Base-by-base conservation (phyloP, 2,888 invertebrate species). In the Desoria tigrina region DNA sequence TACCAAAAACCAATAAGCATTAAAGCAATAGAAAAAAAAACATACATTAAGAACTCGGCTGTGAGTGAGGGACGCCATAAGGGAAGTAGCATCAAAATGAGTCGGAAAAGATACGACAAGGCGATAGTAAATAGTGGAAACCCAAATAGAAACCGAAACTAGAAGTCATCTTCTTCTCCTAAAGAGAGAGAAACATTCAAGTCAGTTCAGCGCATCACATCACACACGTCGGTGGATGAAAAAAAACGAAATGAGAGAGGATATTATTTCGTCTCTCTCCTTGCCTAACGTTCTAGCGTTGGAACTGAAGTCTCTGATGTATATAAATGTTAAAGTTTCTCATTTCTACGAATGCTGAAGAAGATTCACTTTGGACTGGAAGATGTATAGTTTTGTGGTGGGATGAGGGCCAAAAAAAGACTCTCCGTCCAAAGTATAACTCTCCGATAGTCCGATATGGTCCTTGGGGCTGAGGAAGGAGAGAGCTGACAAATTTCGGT, bases 401-500 rank as follows among this genome's bases (percentile, higher is more conserved):
- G 70, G 69, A 69, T 60, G 53, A 45, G 66, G 66, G 67, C 67
- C 69, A 71, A 71, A 71, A 51, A 51, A 51, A 51, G 51, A 51
- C 51, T 51, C 21, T 24, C 16, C 51, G 51, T n/a, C n/a, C n/a
- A 51, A 23, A 45, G 45, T 45, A 32, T 11, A 21, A 45, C n/a
- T 45, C 9, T 39, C 57, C 54, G 51, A 55, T 61, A 66, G 69
- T 65, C 67, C 70, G 64, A 71, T 69, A 70, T 71, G 73, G 69
- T 69, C 69, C 68, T 71, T 71, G 70, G 72, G 71, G 69, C 65
- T 66, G 68, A 70, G 59, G 65, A 58, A 58, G 62, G 70, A 73
- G 70, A 73, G 71, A 73, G 74, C 74, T 75, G 74, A 76, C 76
- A 76, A 76, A 76, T 76, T 76, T 74, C 76, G 72, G 70, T 63